Base-by-base conservation (phyloP, 2,888 invertebrate genomes). In the Deladenus siricidicola region DNA sequence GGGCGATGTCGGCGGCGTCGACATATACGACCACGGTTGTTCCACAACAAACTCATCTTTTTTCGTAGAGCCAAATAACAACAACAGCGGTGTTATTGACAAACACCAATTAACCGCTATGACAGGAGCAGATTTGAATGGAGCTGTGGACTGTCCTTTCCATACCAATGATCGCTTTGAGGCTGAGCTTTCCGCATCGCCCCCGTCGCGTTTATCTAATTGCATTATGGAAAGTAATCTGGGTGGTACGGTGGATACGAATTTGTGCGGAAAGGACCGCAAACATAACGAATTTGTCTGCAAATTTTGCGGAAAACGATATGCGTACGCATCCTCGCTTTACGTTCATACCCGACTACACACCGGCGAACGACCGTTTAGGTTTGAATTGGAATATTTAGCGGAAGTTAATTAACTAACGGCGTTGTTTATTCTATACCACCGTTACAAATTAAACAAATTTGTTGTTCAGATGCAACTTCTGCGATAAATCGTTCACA, bases 301-400 rank as follows among this genome's bases (percentile, higher is more conserved):
- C 66, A 70, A 71, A 47, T 66, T 66, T 45, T 78, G 78, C 62
- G 73, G 72, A 21, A 75, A 75, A 56, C 63, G 69, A n/a, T 78
- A 74, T 61, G 71, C 78, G 23, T 78, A 76, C 60, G 74, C 77
- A 4, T 70, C 70, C 54, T 73, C 71, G 47, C 65, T 79, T 42
- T 76, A 70, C 59, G 71, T 78, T 4, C 79, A 79, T 58, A 70
- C 71, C 52, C 70, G 77, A 30, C 68, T 75, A 4, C 79, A 80
- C 60, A 78, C 77, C 24, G 76, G 73, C 30, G 78, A 78, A 58
- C 60, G 72, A 39, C 75, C 71, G 14, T 72, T 70, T 56, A 60
- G 67, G 67, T 68, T 42, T 24, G n/a, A 34, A 14, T 10, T 34
- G 14, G 6, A 34, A 34, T 34, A 10, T 34, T 34, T 34, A 34